Evolutionary conservation across 2,113 vertebrate species (phyloP), one percentile per base, ranked within the genome.

Genomic region (Rhinoderma darwinii): DNA sequence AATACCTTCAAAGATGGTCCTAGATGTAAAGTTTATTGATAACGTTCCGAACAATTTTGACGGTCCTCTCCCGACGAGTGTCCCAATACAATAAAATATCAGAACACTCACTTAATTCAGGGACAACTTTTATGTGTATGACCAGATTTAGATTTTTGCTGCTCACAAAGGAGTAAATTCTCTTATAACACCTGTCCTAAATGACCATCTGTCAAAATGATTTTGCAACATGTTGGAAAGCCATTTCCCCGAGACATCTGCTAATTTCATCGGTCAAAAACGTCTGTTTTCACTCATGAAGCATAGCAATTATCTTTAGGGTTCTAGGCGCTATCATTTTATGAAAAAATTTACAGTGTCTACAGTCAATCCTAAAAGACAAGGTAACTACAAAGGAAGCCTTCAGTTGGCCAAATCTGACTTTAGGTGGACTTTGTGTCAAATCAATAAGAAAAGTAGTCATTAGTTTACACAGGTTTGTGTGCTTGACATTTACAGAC

Each of bases 171-270:
- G 32, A 20, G 18, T 37, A 3, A 41, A 12, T 41, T 35, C 68
- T 72, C 37, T 18, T 0, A 22, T 25, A 72, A 41, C 68, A 72
- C 68, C 22, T 41, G 37, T 41, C 37, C 25, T 2, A 41, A 25
- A 72, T 39, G 37, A 72, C 68, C 68, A 72, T 72, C 35, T 72
- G 68, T 72, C 37, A 72, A 41, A 72, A 72, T 72, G 5, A 72
- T 25, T 41, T 41, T 39, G 68, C 37, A 39, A 72, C 37, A 72
- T 12, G 68, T 72, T 72, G 20, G 68, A 72, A 72, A 72, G 68
- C 18, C 68, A 25, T 72, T 41, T 41, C 68, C n/a, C 68, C 25
- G 35, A 72, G 35, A 72, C 68, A 72, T 72, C 68, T 72, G 68
- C 68, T 41, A 37, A 41, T 72, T 72, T 72, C 35, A 72, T 72